These are phyloP conservation scores for Limosa lapponica DNA, from an alignment of 2,797 vertebrate genomes.

Conservation along the genomic window DNA sequence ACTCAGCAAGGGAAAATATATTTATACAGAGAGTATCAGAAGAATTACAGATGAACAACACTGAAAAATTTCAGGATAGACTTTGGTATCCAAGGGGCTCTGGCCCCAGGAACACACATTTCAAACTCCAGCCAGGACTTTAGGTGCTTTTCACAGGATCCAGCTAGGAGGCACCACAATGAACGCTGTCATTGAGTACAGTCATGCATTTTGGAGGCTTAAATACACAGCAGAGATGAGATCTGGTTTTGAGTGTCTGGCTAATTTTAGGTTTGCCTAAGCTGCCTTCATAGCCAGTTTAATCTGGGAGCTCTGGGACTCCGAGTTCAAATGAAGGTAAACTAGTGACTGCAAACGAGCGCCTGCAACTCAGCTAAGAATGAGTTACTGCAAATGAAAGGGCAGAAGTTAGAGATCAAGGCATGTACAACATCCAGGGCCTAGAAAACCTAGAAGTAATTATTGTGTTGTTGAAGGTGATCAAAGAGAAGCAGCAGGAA, in stretches of 20 bases:
- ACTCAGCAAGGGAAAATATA: background rate
- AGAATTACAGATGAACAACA: background rate
- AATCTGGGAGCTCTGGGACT: background rate
- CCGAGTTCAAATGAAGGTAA: constrained; percentile 14
- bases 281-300: background rate
- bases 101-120: background rate
- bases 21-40: background rate
- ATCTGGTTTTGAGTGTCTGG: background rate
- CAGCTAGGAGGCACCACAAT: background rate
- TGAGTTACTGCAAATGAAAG: constrained; percentile 59
- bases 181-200: background rate
- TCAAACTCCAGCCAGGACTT: background rate
- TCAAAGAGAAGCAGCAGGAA: constrained; percentile 49
- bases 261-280: background rate
- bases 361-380: background rate
- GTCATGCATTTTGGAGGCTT: background rate
- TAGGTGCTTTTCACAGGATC: background rate
- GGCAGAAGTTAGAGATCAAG: constrained; percentile 57
- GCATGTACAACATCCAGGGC: constrained; percentile 4
- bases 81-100: background rate
- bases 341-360: background rate
- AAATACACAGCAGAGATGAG: background rate
- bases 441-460: constrained; percentile 51
- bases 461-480: background rate
- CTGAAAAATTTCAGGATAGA: background rate